A percentile compares a stretch with the other conserved stretches of the same genome.
These are phyloP conservation scores for Musca vetustissima DNA, from an alignment of 1,140 invertebrate species.

Conservation along the genomic window DNA sequence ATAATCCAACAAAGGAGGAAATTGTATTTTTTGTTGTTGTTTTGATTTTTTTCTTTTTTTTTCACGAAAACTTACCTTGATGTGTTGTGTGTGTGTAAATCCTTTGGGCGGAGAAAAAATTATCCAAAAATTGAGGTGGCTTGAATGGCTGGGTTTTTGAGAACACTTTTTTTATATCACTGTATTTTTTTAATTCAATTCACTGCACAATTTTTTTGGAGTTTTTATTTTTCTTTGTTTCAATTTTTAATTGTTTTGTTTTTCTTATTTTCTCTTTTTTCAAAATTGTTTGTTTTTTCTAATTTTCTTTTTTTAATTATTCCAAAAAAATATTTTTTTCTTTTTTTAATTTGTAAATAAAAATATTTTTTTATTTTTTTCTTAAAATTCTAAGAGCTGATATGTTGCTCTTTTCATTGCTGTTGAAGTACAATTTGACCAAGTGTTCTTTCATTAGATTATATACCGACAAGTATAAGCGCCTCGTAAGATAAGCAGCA, in stretches of 20 bases:
- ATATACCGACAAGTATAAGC: conserved; percentile 10
- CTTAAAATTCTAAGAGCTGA: neutral
- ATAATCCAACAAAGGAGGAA: too few relatives aligned
- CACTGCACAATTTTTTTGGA: too few relatives aligned
- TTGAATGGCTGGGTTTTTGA: too few relatives aligned
- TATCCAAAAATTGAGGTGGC: too few relatives aligned
- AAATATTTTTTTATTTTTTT: neutral
- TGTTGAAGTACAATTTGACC: neutral
- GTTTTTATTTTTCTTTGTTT: too few relatives aligned
- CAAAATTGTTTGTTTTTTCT: neutral
- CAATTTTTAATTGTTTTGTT: neutral
- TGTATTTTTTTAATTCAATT: too few relatives aligned
- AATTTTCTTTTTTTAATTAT: conserved; percentile 1
- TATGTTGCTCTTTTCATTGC: conserved; percentile 8
- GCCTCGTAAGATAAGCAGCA: neutral
- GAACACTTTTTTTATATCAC: too few relatives aligned
- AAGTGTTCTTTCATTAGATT: neutral
- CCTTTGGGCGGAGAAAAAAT: too few relatives aligned
- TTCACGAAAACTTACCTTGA: too few relatives aligned
- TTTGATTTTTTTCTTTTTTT: too few relatives aligned
- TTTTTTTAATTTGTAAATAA: neutral
- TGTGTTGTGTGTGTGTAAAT: too few relatives aligned
- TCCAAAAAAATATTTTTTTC: neutral
- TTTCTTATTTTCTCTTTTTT: neutral
- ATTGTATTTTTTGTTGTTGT: too few relatives aligned